Evolutionary conservation across 2,888 invertebrate species (phyloP), one percentile per base, ranked within the genome.

Genomic region (Lycocerus yunnanus): DNA sequence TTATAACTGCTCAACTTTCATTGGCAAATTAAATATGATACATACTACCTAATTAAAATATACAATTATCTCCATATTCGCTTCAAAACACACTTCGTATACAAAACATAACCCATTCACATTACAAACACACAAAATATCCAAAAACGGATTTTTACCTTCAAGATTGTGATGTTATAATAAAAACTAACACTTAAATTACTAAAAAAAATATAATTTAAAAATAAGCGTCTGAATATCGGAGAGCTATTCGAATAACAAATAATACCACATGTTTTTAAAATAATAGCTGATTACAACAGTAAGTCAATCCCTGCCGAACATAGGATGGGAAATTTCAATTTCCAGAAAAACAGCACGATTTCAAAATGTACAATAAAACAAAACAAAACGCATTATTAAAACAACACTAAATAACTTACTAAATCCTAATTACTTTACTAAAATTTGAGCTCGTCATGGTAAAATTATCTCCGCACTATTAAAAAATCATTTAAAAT

Each of bases 291-390:
- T 68, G 58, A 71, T 15, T 13, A 66, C 58, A 69, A 20, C 58
- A 69, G 18, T 74, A 71, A 74, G 74, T 74, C 65, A 74, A 63
- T 74, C 74, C 71, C 74, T 74, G 71, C 71, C 74, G 68, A 71
- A 71, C 68, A 59, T 63, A 68, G 74, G 71, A 74, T 71, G 69
- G 71, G 71, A 74, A 74, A 74, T 58, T 27, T 43, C 14, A 73
- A 27, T 27, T 60, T 70, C 65, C 18, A 27, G 20, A 69, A 13
- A 15, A 65, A 65, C 65, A 65, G 20, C 16, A 18, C 18, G 11
- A 65, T 18, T 65, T 18, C n/a, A 18, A 27, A 21, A 66, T 15
- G 15, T 27, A 14, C 15, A 15, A 66, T 15, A 15, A 14, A 66
- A 20, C 13, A 15, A 68, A 68, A 21, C 13, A 58, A 68, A 43